Base-by-base conservation (phyloP, 1,140 invertebrate species). In the Pentalonia nigronervosa region DNA sequence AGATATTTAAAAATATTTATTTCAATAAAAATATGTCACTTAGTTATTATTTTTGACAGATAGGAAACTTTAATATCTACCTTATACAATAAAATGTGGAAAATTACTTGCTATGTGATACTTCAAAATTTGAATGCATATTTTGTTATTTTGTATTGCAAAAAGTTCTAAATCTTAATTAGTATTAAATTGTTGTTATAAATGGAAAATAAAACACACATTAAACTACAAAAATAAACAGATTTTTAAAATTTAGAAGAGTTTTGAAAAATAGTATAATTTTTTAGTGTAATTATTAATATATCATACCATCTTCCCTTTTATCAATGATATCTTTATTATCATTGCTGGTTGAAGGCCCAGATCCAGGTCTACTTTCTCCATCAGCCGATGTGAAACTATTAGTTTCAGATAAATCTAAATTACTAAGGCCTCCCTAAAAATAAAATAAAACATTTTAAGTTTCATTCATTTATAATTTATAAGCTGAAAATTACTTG, bases 341-440 rank as follows among this genome's bases (percentile, higher is more conserved):
- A 89, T 92, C 93, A 81, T 91, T 92, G 23, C 93, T 91, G 11
- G 93, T 92, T 48, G 87, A 88, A 76, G 81, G 93, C 76, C 93
- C 90, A 67, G 89, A 56, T 45, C 56, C 76, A 20, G 88, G 60
- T 56, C 50, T 92, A 81, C 93, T 89, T n/a, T 94, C 93, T 48
- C 89, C 84, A 47, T 92, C 93, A 25, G 36, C 90, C 67, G 90
- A 92, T 89, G 81, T 93, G 47, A 25, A 56, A 93, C 91, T 93
- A 81, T 93, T 93, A 0, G 91, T 93, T 86, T 93, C 91, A 4
- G 91, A 93, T 93, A 93, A 47, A 92, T 93, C 93, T 94, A 93
- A 60, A 94, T 94, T 81, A 76, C 94, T 90, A 91, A 94, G 93
- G 83, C 67, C 91, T 91, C 91, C 86, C 83, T 93, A 76, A 84